A percentile compares a stretch with the other conserved stretches of the same genome.
Evolutionary conservation across 2,113 vertebrate genomes (phyloP).

Genomic region (Seriola dumerili): DNA sequence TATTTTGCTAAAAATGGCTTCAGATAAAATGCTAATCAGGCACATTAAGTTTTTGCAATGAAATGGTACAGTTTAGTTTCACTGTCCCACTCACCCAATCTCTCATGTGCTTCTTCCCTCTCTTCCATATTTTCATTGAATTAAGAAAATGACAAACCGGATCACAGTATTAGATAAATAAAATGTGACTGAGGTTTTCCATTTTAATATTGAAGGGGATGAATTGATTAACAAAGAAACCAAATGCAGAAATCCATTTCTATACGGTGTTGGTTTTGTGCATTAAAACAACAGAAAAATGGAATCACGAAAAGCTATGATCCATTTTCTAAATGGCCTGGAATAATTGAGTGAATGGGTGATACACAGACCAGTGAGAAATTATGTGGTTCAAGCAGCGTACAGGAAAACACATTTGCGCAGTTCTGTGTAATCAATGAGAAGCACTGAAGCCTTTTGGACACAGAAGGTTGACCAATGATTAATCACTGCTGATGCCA

Average conservation of each 20-base stretch:
- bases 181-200: not conserved
- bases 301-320: slow-evolving; percentile 7
- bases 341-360: slow-evolving; percentile 22
- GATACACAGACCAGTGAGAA: slow-evolving; percentile 37
- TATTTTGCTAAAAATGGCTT: too few species aligned
- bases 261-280: not conserved
- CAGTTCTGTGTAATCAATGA: slow-evolving; percentile 53
- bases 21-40: too few species aligned
- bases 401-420: slow-evolving; percentile 49
- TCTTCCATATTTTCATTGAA: not conserved
- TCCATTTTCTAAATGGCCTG: slow-evolving; percentile 21
- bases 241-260: slow-evolving; percentile 13
- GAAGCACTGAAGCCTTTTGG: slow-evolving; percentile 46
- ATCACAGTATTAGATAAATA: not conserved
- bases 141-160: not conserved
- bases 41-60: not conserved
- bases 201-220: not conserved
- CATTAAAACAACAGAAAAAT: slow-evolving; percentile 2
- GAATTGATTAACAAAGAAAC: slow-evolving; percentile 18
- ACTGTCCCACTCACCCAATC: not conserved
- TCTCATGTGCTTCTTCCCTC: not conserved
- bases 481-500: slow-evolving; percentile 51
- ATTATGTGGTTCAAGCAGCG: slow-evolving; percentile 33
- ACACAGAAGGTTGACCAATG: slow-evolving; percentile 43
- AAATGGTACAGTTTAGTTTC: too few species aligned